phyloP scores from a whole-genome alignment of 2,888 invertebrate species.

The Nemotelus nigrinus region DNA sequence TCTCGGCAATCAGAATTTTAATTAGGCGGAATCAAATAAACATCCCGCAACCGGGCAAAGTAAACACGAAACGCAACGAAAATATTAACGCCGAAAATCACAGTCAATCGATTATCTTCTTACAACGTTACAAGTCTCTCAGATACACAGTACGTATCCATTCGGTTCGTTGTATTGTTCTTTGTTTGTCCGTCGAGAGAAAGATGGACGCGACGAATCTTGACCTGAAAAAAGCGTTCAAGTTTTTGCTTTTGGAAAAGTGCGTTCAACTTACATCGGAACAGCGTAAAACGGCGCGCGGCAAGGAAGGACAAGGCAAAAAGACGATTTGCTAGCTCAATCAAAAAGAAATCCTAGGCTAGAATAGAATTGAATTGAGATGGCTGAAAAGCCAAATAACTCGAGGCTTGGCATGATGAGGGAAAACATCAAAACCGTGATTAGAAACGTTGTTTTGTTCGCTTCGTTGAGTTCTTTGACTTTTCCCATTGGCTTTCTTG shows the following conservation, averaged over 20 bases:
- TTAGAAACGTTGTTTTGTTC: no score
- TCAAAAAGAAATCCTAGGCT: no score
- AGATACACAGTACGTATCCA: no score
- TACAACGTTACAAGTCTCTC: no score
- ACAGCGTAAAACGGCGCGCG: slow-evolving; percentile 12
- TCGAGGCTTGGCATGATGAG: no score
- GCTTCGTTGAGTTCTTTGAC: no score
- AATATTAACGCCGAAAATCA: slow-evolving; percentile 2
- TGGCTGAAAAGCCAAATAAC: no score
- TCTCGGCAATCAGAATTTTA: not conserved
- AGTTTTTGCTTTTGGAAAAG: slow-evolving; percentile 34
- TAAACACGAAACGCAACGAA: slow-evolving; percentile 7
- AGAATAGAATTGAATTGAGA: no score
- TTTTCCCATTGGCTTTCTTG: no score
- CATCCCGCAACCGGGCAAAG: not conserved
- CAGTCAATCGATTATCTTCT: no score
- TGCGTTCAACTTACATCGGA: slow-evolving; percentile 38
- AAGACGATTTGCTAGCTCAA: no score
- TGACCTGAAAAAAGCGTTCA: slow-evolving; percentile 25
- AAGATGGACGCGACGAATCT: slow-evolving; percentile 38
- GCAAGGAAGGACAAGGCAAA: slow-evolving; percentile 1
- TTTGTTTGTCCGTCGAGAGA: slow-evolving; percentile 29
- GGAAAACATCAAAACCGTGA: no score
- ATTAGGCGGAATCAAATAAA: not conserved
- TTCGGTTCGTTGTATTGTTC: not conserved